Conservation (phyloP, 2,113 vertebrate genomes). For the Hippocampus comes region DNA sequence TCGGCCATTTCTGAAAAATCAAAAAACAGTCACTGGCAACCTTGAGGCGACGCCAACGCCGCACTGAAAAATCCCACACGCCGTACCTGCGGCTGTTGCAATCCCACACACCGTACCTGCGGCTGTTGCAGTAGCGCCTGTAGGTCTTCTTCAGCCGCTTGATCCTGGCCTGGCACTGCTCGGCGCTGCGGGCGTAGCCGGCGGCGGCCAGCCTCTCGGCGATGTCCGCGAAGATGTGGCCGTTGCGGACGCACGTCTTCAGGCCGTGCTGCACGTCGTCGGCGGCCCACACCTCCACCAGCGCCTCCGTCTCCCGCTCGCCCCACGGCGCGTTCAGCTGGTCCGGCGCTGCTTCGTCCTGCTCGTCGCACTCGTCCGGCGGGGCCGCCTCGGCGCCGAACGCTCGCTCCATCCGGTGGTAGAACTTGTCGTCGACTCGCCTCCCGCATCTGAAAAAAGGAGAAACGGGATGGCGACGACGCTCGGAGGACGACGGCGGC, state of each 20-base stretch:
- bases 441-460: conserved; percentile 42
- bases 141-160: conserved; percentile 65
- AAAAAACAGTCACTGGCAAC: background rate
- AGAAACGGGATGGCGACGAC: background rate
- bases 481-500: background rate
- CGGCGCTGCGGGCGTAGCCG: conserved; percentile 50
- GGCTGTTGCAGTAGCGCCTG: conserved; percentile 54
- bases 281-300: conserved; percentile 62
- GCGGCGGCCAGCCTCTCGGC: conserved; percentile 42
- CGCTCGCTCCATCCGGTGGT: conserved; percentile 60
- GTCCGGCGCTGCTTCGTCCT: conserved; percentile 49
- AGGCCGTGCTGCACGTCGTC: conserved; percentile 64
- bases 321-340: conserved; percentile 45
- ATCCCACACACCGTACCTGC: conserved; percentile 32
- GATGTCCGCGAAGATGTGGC: conserved; percentile 58
- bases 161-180: conserved; percentile 66
- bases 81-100: conserved; percentile 55
- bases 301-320: conserved; percentile 58
- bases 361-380: conserved; percentile 53
- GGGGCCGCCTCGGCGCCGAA: conserved; percentile 52
- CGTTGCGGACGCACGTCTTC: conserved; percentile 55
- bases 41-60: no score
- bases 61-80: background rate
- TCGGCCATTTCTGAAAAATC: conserved; percentile 39
- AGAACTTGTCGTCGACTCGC: conserved; percentile 61